These are phyloP conservation scores for Uromys caudimaculatus DNA, from an alignment of 2,797 vertebrate species.

Conservation along the genomic window DNA sequence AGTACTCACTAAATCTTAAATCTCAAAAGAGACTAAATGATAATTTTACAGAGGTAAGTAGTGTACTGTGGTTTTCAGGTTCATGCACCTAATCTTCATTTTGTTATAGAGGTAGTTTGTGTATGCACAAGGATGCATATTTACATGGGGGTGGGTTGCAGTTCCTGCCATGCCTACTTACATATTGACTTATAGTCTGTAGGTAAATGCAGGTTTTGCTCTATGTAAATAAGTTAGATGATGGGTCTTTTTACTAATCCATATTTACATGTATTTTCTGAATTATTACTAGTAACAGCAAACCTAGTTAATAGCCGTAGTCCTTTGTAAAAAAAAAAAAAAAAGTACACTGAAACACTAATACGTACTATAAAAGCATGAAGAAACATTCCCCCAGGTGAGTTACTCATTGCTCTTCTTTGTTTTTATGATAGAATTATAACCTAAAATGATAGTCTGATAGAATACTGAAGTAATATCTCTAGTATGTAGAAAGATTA, in stretches of 20 bases:
- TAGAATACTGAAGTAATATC: background rate
- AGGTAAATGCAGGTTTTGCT: conserved; percentile 73
- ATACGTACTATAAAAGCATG: conserved; percentile 27
- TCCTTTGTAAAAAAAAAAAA: background rate
- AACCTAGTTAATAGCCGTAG: conserved; percentile 52
- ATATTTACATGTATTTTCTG: conserved; percentile 68
- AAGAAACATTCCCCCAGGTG: background rate
- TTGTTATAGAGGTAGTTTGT: conserved; percentile 53
- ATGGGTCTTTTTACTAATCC: conserved; percentile 68
- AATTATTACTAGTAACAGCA: conserved; percentile 52
- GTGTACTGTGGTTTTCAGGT: background rate
- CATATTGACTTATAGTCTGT: background rate
- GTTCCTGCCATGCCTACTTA: conserved; percentile 48
- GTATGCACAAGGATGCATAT: conserved; percentile 9
- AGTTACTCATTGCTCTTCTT: conserved; percentile 5
- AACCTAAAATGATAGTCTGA: background rate
- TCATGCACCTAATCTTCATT: background rate
- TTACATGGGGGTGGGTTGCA: conserved; percentile 45
- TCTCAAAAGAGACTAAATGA: background rate
- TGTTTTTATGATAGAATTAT: background rate
- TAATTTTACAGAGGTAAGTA: conserved; percentile 13
- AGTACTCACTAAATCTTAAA: background rate
- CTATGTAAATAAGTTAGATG: conserved; percentile 74
- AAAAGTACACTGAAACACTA: conserved; percentile 34
- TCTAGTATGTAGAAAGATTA: background rate